Percentiles rank a stretch among this genome's conserved stretches.
These are phyloP conservation scores for Pseudomugil tenellus DNA, from an alignment of 2,797 vertebrate species.

Conservation along the genomic window DNA sequence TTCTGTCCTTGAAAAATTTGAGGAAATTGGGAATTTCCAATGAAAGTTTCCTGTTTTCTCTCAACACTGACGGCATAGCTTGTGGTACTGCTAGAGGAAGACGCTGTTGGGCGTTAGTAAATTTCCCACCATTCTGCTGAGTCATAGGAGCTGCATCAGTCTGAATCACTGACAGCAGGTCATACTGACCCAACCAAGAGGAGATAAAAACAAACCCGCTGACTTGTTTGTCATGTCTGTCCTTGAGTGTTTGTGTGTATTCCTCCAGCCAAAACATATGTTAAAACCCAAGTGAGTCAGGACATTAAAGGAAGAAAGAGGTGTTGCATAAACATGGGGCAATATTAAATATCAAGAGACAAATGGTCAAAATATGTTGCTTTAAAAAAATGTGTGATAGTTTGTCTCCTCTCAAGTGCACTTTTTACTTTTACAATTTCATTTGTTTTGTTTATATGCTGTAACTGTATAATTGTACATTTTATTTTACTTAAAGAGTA, in stretches of 20 bases:
- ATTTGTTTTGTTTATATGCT: slow-evolving; percentile 75
- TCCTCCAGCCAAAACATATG: slow-evolving; percentile 34
- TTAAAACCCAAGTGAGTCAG: slow-evolving; percentile 35
- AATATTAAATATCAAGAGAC: slow-evolving; percentile 37
- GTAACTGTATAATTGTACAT: slow-evolving; percentile 82
- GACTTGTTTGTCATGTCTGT: slow-evolving; percentile 24
- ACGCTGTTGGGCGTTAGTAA: slow-evolving; percentile 24
- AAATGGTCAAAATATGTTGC: slow-evolving; percentile 36
- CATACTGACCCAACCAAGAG: slow-evolving; percentile 26
- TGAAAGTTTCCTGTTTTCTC: slow-evolving; percentile 46
- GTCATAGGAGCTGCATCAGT: slow-evolving; percentile 43
- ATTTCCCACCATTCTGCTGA: slow-evolving; percentile 11
- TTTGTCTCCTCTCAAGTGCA: slow-evolving; percentile 82
- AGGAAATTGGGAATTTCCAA: slow-evolving; percentile 54
- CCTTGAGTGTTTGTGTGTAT: slow-evolving; percentile 24
- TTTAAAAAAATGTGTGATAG: slow-evolving; percentile 46
- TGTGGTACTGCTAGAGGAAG: slow-evolving; percentile 32
- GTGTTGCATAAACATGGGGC: slow-evolving; percentile 20
- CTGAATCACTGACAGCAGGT: slow-evolving; percentile 41
- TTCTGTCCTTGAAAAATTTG: background rate
- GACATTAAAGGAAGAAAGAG: slow-evolving; percentile 24
- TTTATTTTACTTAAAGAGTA: slow-evolving; percentile 79
- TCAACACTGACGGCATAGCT: slow-evolving; percentile 26
- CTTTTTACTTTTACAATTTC: slow-evolving; percentile 76
- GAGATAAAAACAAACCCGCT: slow-evolving; percentile 45